Evolutionary conservation across 1,140 invertebrate species (phyloP).

Genomic region (Sitophilus oryzae): DNA sequence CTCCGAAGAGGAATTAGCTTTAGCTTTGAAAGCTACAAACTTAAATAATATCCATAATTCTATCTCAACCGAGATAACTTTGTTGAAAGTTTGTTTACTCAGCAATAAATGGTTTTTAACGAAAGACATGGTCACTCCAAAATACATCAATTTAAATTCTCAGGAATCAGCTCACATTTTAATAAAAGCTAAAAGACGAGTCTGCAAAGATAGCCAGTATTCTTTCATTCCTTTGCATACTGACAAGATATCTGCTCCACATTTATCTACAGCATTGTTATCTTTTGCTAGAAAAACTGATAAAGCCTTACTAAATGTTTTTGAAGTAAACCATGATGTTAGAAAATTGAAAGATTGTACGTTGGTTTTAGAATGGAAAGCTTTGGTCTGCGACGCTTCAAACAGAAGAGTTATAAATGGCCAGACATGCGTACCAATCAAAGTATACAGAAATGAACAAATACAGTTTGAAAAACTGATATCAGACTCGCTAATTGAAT

Average conservation of each 20-base stretch:
- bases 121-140: conserved; percentile 40
- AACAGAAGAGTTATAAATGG: conserved; percentile 45
- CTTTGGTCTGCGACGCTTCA: conserved; percentile 41
- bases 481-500: conserved; percentile 22
- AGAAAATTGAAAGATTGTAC: conserved; percentile 38
- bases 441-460: conserved; percentile 28
- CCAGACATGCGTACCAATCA: conserved; percentile 47
- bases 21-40: conserved; percentile 60
- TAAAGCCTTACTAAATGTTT: conserved; percentile 34
- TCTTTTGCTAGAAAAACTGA: conserved; percentile 38
- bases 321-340: conserved; percentile 24
- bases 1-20: conserved; percentile 50
- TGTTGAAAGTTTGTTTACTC: conserved; percentile 53
- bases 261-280: conserved; percentile 33
- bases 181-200: conserved; percentile 44
- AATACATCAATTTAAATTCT: conserved; percentile 45
- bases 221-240: conserved; percentile 42
- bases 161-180: conserved; percentile 51
- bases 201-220: conserved; percentile 31
- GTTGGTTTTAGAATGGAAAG: conserved; percentile 52
- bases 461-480: conserved; percentile 22
- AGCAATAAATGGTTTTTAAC: conserved; percentile 51
- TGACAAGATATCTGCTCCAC: conserved; percentile 27
- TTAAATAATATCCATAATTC: conserved; percentile 58
- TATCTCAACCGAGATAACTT: conserved; percentile 53